phyloP scores from a whole-genome alignment of 2,888 invertebrate genomes.

The Ephialtes manifestator region DNA sequence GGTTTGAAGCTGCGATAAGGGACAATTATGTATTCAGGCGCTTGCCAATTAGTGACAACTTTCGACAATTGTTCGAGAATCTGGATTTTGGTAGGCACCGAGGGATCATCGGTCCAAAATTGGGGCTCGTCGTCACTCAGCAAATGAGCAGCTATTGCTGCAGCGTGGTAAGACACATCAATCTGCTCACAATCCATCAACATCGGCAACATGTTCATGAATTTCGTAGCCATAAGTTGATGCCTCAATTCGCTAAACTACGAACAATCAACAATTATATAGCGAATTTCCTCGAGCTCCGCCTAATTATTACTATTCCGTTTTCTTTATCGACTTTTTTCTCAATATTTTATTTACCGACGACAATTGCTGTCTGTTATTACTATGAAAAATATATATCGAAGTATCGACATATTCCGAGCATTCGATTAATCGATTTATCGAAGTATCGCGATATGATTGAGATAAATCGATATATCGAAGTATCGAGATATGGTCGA shows the following conservation, averaged over 20 bases:
- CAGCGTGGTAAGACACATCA: constrained; percentile 91
- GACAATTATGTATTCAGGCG: constrained; percentile 89
- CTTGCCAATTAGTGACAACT: not conserved
- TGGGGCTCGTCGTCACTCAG: constrained; percentile 88
- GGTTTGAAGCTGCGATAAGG: constrained; percentile 91
- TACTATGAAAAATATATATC: too few relatives aligned
- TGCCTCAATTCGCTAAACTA: constrained; percentile 84
- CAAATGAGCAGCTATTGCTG: constrained; percentile 91
- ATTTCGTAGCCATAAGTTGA: constrained; percentile 87
- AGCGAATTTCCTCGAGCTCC: constrained; percentile 42
- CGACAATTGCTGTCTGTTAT: too few relatives aligned
- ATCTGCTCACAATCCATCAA: constrained; percentile 89
- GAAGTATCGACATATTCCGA: too few relatives aligned
- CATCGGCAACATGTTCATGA: constrained; percentile 86
- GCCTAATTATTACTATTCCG: constrained; percentile 9
- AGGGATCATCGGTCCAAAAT: constrained; percentile 85
- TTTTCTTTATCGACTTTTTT: constrained; percentile 13
- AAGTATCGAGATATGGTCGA: too few relatives aligned
- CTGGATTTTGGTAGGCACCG: constrained; percentile 76
- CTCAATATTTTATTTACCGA: too few relatives aligned
- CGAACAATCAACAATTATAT: not conserved
- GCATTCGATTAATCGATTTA: too few relatives aligned
- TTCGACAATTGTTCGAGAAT: constrained; percentile 84
- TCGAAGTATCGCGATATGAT: too few relatives aligned
- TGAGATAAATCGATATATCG: not conserved